Evolutionary conservation across 2,113 vertebrate genomes (phyloP).

Genomic region (Lepisosteus oculatus): DNA sequence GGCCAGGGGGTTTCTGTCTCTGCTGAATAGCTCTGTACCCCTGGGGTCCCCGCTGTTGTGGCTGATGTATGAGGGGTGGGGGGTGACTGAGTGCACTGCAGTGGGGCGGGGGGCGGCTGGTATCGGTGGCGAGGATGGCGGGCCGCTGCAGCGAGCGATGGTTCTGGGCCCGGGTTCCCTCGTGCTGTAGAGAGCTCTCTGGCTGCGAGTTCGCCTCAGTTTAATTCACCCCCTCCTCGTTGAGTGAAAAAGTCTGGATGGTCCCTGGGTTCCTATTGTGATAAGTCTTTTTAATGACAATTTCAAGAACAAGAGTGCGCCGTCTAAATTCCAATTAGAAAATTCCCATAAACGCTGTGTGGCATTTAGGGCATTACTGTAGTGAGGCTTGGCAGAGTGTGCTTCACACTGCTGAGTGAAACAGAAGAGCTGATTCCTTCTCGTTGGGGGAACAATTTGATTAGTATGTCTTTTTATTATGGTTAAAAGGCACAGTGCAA

Average conservation of each 20-base stretch:
- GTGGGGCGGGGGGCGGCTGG: too few relatives aligned
- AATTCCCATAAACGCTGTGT: background rate
- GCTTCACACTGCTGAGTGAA: slow-evolving; percentile 17
- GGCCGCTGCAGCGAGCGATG: background rate
- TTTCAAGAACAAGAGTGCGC: background rate
- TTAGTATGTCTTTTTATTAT: slow-evolving; percentile 46
- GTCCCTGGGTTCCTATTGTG: background rate
- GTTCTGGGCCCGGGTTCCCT: too few relatives aligned
- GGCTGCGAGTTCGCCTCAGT: background rate
- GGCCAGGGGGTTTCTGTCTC: too few relatives aligned
- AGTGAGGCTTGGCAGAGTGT: background rate
- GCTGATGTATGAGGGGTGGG: too few relatives aligned
- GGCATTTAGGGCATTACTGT: background rate
- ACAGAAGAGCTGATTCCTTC: slow-evolving; percentile 21
- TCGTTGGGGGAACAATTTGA: slow-evolving; percentile 42
- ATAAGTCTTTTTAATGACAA: background rate
- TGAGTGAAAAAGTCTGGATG: background rate
- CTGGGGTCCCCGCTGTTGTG: too few relatives aligned
- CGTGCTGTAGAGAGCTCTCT: background rate
- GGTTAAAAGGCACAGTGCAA: slow-evolving; percentile 58
- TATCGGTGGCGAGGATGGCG: too few relatives aligned
- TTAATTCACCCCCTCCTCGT: background rate
- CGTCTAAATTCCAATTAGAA: background rate
- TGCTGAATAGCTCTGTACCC: too few relatives aligned
- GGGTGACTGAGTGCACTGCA: too few relatives aligned